Base-by-base conservation (phyloP, 2,113 vertebrate genomes). In the Oxyura jamaicensis region DNA sequence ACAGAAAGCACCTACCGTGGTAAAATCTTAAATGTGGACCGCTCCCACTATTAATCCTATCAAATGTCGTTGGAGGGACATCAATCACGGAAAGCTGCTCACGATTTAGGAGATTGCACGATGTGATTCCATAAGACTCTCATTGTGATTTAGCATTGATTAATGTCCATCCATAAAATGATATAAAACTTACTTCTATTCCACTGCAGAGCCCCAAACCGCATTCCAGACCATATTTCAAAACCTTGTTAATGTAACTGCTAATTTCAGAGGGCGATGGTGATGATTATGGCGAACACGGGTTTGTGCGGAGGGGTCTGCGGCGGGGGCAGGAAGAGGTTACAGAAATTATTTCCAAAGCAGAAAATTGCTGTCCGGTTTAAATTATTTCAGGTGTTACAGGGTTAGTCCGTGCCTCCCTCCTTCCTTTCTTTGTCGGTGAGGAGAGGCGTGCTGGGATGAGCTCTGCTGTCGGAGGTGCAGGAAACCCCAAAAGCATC, bases 131-230 rank as follows among this genome's bases (percentile, higher is more conserved):
- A 48, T 91, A 93, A 95, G 96, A 82, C 80, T 94, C 86, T 93
- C 95, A 76, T 62, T 93, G 94, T 95, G 94, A 97, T 96, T 84
- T 94, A 93, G 41, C 95, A 53, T 95, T 97, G 96, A 95, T 97
- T 95, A 94, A 97, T 97, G 67, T 13, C 83, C 2, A 1, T 90
- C 90, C 96, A 94, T 95, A 95, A 95, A 95, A 96, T 91, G 94
- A 78, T 82, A 96, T 94, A 96, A 96, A 95, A 94, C 95, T 95
- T 88, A 86, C 80, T 85, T 80, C 88, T 97, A 53, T 93, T 83
- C 83, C 91, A 92, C 74, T 41, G 86, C 69, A 42, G 76, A 77
- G 90, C 62, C 74, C 80, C 93, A 95, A 95, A 91, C 80, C 3
- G 0, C 92, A 58, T 69, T 72, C 69, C 93, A 91, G 75, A 52